These are phyloP conservation scores for Aldrovandia affinis DNA, from an alignment of 2,797 vertebrate species.

Conservation along the genomic window DNA sequence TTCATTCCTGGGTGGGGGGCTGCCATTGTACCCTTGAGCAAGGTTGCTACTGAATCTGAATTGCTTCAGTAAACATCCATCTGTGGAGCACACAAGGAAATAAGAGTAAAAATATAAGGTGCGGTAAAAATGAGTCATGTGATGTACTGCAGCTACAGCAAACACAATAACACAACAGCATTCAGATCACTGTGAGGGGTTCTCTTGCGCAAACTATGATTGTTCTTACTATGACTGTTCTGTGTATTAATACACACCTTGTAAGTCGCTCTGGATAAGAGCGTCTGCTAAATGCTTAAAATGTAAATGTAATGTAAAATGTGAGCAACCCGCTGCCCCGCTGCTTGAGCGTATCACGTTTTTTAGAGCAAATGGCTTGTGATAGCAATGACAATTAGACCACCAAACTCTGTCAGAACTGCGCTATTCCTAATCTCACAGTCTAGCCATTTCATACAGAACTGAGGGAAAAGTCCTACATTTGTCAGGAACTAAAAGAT, in stretches of 20 bases:
- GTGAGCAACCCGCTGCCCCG: too few species aligned
- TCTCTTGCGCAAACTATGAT: too few species aligned
- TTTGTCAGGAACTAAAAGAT: neutral
- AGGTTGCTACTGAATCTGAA: neutral
- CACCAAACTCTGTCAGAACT: neutral
- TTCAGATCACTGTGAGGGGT: neutral
- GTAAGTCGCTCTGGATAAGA: too few species aligned
- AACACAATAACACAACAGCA: neutral
- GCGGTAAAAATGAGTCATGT: neutral
- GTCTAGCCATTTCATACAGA: too few species aligned
- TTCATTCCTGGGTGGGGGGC: neutral
- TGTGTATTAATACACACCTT: too few species aligned
- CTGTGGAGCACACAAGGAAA: neutral
- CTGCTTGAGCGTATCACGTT: neutral
- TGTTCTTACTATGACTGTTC: too few species aligned
- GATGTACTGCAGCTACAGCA: neutral
- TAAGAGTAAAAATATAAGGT: neutral
- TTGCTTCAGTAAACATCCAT: neutral
- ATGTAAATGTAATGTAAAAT: too few species aligned
- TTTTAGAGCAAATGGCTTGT: too few species aligned
- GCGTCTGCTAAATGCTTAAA: too few species aligned
- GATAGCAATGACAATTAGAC: neutral
- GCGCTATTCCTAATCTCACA: neutral
- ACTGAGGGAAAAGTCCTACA: neutral
- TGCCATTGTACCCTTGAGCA: too few species aligned